Evolutionary conservation across 2,797 vertebrate genomes (phyloP).

Genomic region (Phrynocephalus forsythii): DNA sequence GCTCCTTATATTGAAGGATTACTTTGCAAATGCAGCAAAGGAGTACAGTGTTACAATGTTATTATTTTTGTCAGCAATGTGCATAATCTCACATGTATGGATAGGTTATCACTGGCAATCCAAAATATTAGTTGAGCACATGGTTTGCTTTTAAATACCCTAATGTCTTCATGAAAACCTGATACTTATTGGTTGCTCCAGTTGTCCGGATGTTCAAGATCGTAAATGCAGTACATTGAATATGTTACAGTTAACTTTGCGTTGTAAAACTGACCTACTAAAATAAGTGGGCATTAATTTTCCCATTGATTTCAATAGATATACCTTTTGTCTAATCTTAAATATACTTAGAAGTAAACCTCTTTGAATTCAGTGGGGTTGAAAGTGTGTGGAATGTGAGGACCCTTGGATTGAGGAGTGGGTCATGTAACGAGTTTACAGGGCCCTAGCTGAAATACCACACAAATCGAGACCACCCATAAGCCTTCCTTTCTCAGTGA

Average conservation of each 20-base stretch:
- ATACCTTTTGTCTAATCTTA: not conserved
- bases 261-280: not conserved
- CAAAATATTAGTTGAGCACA: not conserved
- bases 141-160: not conserved
- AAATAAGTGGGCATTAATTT: not conserved
- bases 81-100: not conserved
- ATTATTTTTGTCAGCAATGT: no score
- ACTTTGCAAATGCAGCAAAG: no score
- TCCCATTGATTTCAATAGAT: not conserved
- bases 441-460: no score
- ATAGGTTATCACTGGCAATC: not conserved
- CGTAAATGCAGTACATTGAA: no score
- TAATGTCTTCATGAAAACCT: not conserved
- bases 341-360: not conserved
- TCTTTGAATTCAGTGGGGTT: not conserved
- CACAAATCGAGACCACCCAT: no score
- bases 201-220: no score
- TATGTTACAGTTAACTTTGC: not conserved
- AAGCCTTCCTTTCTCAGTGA: no score
- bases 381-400: not conserved
- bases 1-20: no score
- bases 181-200: not conserved
- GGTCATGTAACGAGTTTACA: no score
- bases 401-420: no score
- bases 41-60: no score